Conservation (phyloP, 2,888 invertebrate genomes). For the Noctua fimbriata region DNA sequence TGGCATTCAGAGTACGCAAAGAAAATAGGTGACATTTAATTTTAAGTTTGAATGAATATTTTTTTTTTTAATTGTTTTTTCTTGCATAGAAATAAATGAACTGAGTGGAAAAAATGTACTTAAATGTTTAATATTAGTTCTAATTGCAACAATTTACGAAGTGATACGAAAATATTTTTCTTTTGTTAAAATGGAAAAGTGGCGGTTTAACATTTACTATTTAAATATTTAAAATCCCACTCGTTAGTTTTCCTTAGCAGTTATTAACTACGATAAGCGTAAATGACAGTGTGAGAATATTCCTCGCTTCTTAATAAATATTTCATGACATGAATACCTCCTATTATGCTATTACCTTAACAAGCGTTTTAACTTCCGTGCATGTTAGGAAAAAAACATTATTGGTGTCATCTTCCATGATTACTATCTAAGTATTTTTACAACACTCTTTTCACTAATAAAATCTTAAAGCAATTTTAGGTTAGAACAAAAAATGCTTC, state of each 20-base stretch:
- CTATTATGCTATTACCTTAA: background rate
- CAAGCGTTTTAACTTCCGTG: background rate
- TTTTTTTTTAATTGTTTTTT: background rate
- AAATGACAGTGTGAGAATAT: conserved; percentile 9
- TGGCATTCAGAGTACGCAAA: background rate
- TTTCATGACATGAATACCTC: conserved; percentile 20
- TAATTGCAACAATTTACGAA: background rate
- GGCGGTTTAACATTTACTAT: background rate
- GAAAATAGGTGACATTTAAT: background rate
- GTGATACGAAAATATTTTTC: background rate
- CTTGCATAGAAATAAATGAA: conserved; percentile 1
- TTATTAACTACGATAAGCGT: background rate
- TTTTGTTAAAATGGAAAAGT: background rate
- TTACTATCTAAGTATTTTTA: background rate
- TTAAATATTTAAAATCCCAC: conserved; percentile 1
- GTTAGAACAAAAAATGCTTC: background rate
- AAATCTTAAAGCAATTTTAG: background rate
- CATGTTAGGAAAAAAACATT: background rate
- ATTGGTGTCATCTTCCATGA: background rate
- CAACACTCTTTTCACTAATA: background rate
- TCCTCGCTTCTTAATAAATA: conserved; percentile 19
- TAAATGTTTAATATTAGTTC: background rate
- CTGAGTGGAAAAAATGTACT: background rate
- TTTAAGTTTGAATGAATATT: conserved; percentile 5
- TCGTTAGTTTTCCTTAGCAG: background rate